These are phyloP conservation scores for Zaprionus ghesquierei DNA, from an alignment of 1,140 invertebrate genomes.

Conservation along the genomic window DNA sequence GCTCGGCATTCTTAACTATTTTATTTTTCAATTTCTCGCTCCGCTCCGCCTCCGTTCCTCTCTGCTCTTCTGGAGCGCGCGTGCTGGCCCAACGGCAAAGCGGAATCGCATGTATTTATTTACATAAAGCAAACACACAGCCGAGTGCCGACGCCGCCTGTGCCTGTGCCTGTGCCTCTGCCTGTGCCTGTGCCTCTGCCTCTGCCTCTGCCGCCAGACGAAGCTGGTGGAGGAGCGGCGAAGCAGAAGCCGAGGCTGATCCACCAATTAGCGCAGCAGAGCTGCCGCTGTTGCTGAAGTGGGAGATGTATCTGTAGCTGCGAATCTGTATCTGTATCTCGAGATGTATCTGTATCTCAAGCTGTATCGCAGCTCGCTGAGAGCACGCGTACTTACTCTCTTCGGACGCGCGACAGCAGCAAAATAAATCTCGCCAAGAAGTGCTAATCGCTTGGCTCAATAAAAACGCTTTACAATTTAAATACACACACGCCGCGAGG, in stretches of 20 bases:
- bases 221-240: slow-evolving; percentile 18
- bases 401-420: slow-evolving; percentile 31
- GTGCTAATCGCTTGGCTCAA: slow-evolving; percentile 72
- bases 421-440: slow-evolving; percentile 61
- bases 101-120: slow-evolving; percentile 47
- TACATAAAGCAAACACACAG: slow-evolving; percentile 42
- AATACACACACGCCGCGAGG: slow-evolving; percentile 23
- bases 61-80: slow-evolving; percentile 28
- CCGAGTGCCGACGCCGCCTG: not conserved
- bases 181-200: too few species aligned
- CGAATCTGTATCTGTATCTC: slow-evolving; percentile 12
- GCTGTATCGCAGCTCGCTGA: not conserved
- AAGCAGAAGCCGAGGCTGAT: slow-evolving; percentile 42
- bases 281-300: not conserved
- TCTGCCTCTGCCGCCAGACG: not conserved
- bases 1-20: not conserved
- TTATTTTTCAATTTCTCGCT: slow-evolving; percentile 24
- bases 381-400: slow-evolving; percentile 13
- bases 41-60: not conserved
- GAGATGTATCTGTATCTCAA: not conserved
- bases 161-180: too few species aligned
- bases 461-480: slow-evolving; percentile 66
- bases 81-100: slow-evolving; percentile 54
- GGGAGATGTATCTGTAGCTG: not conserved
- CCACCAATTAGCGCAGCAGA: slow-evolving; percentile 62